A percentile compares a stretch with the other conserved stretches of the same genome.
Conservation (phyloP, 64 coral and sea anemone species). For the Montipora cactus region DNA sequence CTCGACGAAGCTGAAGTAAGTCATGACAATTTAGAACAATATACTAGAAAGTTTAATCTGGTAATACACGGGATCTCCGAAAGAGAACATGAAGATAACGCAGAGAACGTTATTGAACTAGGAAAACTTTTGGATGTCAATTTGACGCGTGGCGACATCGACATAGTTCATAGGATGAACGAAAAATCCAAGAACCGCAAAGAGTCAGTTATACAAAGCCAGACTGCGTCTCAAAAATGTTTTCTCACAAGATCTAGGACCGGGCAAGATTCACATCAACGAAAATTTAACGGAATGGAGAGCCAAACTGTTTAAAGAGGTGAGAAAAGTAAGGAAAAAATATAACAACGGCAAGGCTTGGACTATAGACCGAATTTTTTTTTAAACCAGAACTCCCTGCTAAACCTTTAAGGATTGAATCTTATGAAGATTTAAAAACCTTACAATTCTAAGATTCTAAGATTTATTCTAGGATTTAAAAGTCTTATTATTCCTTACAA, state of each 20-base stretch:
- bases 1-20: not conserved
- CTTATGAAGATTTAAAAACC: too few relatives aligned
- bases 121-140: not conserved
- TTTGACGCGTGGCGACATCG: too few relatives aligned
- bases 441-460: too few relatives aligned
- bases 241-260: not conserved
- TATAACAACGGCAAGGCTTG: too few relatives aligned
- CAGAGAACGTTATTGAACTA: not conserved
- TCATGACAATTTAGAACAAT: constrained; percentile 12
- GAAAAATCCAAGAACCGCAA: not conserved
- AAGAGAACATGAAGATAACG: not conserved
- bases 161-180: not conserved
- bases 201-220: not conserved
- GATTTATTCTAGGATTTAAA: too few relatives aligned
- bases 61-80: constrained; percentile 25
- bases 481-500: too few relatives aligned
- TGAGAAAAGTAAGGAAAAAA: not conserved
- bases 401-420: too few relatives aligned
- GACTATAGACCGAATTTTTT: too few relatives aligned
- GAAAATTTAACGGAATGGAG: constrained; percentile 13
- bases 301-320: not conserved
- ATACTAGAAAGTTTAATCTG: constrained; percentile 20
- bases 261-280: constrained; percentile 6
- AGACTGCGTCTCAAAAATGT: not conserved
- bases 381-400: too few relatives aligned